These are phyloP conservation scores for Eretmocerus hayati DNA, from an alignment of 2,888 invertebrate species.

Conservation along the genomic window DNA sequence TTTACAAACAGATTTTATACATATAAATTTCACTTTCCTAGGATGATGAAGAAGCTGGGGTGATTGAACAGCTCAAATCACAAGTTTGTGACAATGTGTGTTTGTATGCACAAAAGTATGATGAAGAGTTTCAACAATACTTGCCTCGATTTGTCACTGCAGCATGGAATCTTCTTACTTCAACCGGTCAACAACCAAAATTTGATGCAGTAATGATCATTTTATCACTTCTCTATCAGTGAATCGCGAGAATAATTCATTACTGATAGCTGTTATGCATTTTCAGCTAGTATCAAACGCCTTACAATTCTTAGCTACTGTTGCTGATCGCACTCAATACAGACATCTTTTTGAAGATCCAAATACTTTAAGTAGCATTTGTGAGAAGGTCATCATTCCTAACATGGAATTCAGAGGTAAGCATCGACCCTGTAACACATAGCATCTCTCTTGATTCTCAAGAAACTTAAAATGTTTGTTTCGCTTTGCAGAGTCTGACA, in stretches of 20 bases:
- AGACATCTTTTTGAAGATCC: constrained; percentile 84
- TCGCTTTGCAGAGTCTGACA: constrained; percentile 66
- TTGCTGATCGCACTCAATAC: constrained; percentile 86
- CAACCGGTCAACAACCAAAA: constrained; percentile 78
- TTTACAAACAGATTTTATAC: constrained; percentile 13
- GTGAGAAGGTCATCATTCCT: constrained; percentile 97
- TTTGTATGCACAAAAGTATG: constrained; percentile 94
- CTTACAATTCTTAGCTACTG: constrained; percentile 87
- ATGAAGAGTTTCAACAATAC: constrained; percentile 90
- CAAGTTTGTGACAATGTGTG: constrained; percentile 95
- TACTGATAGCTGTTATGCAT: constrained; percentile 12
- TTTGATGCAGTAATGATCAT: constrained; percentile 70
- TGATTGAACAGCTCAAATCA: constrained; percentile 84
- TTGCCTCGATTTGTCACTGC: constrained; percentile 89
- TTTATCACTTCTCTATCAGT: background rate
- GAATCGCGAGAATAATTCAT: constrained; percentile 1
- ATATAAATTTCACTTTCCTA: constrained; percentile 37
- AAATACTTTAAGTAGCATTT: constrained; percentile 79
- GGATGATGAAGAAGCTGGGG: constrained; percentile 79
- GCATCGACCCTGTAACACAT: background rate
- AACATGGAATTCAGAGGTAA: constrained; percentile 92
- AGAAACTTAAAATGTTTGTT: background rate
- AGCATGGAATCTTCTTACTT: constrained; percentile 85
- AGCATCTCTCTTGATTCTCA: background rate
- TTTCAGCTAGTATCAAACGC: constrained; percentile 90